A percentile compares a stretch with the other conserved stretches of the same genome.
Evolutionary conservation across 1,140 invertebrate genomes (phyloP).

Genomic region (Calephelis nemesis): DNA sequence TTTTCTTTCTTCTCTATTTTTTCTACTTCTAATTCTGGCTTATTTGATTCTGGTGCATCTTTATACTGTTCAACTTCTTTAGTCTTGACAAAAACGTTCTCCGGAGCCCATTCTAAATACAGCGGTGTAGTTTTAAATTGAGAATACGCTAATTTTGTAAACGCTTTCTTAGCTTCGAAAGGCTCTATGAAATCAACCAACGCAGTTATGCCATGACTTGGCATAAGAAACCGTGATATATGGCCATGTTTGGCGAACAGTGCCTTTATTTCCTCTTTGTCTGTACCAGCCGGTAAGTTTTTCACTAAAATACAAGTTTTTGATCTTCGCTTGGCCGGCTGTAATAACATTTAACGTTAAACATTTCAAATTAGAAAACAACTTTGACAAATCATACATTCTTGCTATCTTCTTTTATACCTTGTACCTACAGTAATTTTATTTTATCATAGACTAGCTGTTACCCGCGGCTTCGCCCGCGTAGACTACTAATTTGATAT

Average conservation of each 20-base stretch:
- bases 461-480: too few species aligned
- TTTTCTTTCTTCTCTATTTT: conserved; percentile 26
- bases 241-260: conserved; percentile 90
- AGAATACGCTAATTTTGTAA: conserved; percentile 93
- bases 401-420: too few species aligned
- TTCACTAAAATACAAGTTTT: conserved; percentile 96
- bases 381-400: too few species aligned
- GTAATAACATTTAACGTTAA: conserved; percentile 27
- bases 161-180: conserved; percentile 94
- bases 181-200: conserved; percentile 95
- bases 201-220: conserved; percentile 93
- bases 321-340: conserved; percentile 86
- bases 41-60: conserved; percentile 32
- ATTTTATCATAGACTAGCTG: too few species aligned
- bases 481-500: too few species aligned
- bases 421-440: too few species aligned
- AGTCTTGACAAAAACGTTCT: conserved; percentile 84
- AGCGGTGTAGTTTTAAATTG: conserved; percentile 94
- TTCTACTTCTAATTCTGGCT: conserved; percentile 22
- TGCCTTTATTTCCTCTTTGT: conserved; percentile 84
- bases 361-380: too few species aligned
- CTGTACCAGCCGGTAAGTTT: conserved; percentile 93
- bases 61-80: conserved; percentile 27
- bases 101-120: conserved; percentile 99
- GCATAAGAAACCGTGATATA: conserved; percentile 90